These are phyloP conservation scores for Fragum whitleyi DNA, from an alignment of 2,888 invertebrate genomes.

Conservation along the genomic window DNA sequence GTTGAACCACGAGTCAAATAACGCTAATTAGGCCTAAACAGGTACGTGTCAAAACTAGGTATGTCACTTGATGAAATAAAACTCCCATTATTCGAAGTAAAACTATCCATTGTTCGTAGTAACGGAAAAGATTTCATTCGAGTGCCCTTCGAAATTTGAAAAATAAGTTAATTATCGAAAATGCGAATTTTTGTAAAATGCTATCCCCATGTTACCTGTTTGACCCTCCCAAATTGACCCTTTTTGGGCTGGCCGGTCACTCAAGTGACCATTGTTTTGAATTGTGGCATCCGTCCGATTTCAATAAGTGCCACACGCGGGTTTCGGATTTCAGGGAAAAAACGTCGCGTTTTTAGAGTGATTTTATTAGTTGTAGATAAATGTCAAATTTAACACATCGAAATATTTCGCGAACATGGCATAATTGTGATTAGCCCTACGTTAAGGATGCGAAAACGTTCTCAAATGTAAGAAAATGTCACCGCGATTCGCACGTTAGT, in stretches of 20 bases:
- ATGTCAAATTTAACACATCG: too few species aligned
- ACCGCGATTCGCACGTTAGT: too few species aligned
- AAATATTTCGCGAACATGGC: too few species aligned
- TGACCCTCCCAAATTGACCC: constrained; percentile 39
- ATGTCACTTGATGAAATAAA: constrained; percentile 22
- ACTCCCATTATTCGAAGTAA: constrained; percentile 22
- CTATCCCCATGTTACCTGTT: constrained; percentile 26
- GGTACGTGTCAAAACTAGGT: constrained; percentile 56
- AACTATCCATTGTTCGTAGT: constrained; percentile 10
- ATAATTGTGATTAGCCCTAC: too few species aligned
- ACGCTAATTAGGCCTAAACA: constrained; percentile 56
- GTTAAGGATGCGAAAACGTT: too few species aligned
- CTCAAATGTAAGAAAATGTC: too few species aligned
- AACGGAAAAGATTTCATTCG: constrained; percentile 24
- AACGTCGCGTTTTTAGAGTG: not conserved
- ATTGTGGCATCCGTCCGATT: constrained; percentile 17
- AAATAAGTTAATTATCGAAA: constrained; percentile 26
- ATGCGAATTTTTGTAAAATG: constrained; percentile 29
- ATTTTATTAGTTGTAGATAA: not conserved
- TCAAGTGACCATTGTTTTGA: constrained; percentile 24
- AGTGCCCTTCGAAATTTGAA: constrained; percentile 22
- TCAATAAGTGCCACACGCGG: not conserved
- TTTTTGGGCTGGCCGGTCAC: constrained; percentile 23
- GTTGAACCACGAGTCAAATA: constrained; percentile 54
- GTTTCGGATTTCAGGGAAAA: not conserved